phyloP scores from a whole-genome alignment of 2,888 invertebrate species.

The Rhamphomyia laevipes region DNA sequence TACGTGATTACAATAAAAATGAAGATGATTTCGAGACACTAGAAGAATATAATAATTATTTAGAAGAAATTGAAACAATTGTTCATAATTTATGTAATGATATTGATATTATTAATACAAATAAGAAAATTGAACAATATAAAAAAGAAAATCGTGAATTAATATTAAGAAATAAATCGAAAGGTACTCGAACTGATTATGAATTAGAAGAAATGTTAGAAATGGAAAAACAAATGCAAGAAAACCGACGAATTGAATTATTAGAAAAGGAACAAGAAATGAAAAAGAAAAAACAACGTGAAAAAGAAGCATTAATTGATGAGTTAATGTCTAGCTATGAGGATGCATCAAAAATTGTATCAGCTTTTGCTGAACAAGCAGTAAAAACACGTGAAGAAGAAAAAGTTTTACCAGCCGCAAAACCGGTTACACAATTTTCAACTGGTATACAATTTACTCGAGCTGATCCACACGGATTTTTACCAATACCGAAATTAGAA shows the following conservation, averaged over 20 bases:
- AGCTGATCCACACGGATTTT: slow-evolving; percentile 47
- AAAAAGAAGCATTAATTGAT: slow-evolving; percentile 87
- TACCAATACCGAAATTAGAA: slow-evolving; percentile 58
- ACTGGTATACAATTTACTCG: slow-evolving; percentile 73
- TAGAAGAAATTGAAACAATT: slow-evolving; percentile 88
- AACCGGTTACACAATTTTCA: slow-evolving; percentile 60
- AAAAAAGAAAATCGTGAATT: slow-evolving; percentile 80
- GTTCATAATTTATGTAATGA: slow-evolving; percentile 84
- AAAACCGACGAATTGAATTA: slow-evolving; percentile 58
- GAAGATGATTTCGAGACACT: slow-evolving; percentile 82
- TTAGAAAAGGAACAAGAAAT: slow-evolving; percentile 51
- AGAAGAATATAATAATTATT: slow-evolving; percentile 86
- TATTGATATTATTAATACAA: slow-evolving; percentile 77
- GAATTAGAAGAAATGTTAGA: slow-evolving; percentile 78
- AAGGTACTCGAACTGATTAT: slow-evolving; percentile 66
- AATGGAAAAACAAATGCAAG: slow-evolving; percentile 66
- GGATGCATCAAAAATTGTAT: slow-evolving; percentile 78
- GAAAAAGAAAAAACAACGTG: slow-evolving; percentile 70
- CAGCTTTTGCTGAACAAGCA: slow-evolving; percentile 60
- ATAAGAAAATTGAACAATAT: slow-evolving; percentile 81
- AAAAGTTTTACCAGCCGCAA: slow-evolving; percentile 31
- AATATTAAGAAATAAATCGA: slow-evolving; percentile 68
- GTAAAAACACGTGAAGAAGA: slow-evolving; percentile 55
- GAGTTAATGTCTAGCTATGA: slow-evolving; percentile 88
- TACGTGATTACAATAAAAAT: slow-evolving; percentile 87